phyloP scores from a whole-genome alignment of 2,797 vertebrate species.

The Molossus alvarezi region DNA sequence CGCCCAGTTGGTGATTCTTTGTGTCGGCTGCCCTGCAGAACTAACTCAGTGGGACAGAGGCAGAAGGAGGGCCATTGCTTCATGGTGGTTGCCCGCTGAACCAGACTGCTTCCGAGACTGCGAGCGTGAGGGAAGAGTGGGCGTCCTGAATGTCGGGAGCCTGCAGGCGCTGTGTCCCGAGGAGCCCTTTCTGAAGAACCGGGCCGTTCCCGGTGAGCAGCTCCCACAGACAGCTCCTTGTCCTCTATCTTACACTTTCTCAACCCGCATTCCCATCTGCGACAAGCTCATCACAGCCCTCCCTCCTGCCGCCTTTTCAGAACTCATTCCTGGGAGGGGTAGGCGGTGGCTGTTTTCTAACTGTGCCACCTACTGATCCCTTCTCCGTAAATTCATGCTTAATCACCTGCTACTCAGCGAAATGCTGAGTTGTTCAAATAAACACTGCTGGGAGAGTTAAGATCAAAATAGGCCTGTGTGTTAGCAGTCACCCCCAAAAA shows the following conservation, averaged over 20 bases:
- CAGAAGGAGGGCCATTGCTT: background rate
- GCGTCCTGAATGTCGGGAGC: background rate
- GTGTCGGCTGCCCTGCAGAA: background rate
- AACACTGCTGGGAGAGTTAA: slow-evolving; percentile 67
- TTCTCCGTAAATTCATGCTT: slow-evolving; percentile 75
- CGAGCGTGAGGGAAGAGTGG: background rate
- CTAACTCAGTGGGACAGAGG: background rate
- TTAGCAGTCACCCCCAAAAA: slow-evolving; percentile 51
- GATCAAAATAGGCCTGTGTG: slow-evolving; percentile 62
- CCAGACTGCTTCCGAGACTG: background rate
- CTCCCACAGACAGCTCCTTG: slow-evolving; percentile 24
- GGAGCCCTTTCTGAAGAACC: slow-evolving; percentile 20
- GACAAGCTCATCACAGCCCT: slow-evolving; percentile 31
- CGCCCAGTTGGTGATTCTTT: background rate
- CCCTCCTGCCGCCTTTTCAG: slow-evolving; percentile 72
- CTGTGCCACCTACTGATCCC: slow-evolving; percentile 67
- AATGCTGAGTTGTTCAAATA: slow-evolving; percentile 81
- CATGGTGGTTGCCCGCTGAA: background rate
- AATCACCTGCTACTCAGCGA: slow-evolving; percentile 80
- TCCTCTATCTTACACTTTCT: slow-evolving; percentile 23
- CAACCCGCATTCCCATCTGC: slow-evolving; percentile 73
- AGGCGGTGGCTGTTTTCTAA: slow-evolving; percentile 71
- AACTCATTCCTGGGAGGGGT: slow-evolving; percentile 51
- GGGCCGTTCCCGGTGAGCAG: background rate
- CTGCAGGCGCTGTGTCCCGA: background rate